Conservation (phyloP, 2,888 invertebrate species). For the Orthosia gothica region DNA sequence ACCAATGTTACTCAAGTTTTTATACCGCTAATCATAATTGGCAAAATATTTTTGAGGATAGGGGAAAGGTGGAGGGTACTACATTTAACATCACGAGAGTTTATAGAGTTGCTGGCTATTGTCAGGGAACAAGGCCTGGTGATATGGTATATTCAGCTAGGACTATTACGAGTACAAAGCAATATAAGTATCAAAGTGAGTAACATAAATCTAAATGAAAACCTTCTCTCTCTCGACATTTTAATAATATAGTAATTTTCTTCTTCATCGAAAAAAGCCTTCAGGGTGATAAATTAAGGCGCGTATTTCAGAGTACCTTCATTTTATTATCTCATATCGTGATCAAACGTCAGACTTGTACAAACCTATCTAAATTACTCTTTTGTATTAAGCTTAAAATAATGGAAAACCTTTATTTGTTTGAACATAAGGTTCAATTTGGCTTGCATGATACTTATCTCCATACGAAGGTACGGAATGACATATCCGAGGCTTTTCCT, state of each 20-base stretch:
- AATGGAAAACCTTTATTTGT: conserved; percentile 14
- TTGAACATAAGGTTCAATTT: not conserved
- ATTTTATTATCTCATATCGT: conserved; percentile 50
- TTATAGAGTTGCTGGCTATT: no score
- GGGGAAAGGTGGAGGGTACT: no score
- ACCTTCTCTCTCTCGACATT: not conserved
- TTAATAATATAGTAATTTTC: conserved; percentile 4
- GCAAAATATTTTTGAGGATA: no score
- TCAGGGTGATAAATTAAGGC: conserved; percentile 36
- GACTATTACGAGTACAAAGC: not conserved
- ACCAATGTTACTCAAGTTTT: no score
- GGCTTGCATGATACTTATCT: conserved; percentile 13
- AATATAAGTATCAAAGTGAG: not conserved
- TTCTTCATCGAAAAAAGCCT: conserved; percentile 19
- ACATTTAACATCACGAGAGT: no score
- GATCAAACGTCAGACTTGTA: conserved; percentile 53
- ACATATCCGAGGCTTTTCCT: conserved; percentile 24
- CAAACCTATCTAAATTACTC: conserved; percentile 54
- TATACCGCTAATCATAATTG: no score
- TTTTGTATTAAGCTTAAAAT: conserved; percentile 33
- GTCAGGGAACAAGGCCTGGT: no score
- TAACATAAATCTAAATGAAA: conserved; percentile 2
- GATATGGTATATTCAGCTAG: not conserved
- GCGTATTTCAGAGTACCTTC: conserved; percentile 23
- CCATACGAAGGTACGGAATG: conserved; percentile 9